Evolutionary conservation across 2,113 vertebrate genomes (phyloP).

Genomic region (Epinephelus moara): DNA sequence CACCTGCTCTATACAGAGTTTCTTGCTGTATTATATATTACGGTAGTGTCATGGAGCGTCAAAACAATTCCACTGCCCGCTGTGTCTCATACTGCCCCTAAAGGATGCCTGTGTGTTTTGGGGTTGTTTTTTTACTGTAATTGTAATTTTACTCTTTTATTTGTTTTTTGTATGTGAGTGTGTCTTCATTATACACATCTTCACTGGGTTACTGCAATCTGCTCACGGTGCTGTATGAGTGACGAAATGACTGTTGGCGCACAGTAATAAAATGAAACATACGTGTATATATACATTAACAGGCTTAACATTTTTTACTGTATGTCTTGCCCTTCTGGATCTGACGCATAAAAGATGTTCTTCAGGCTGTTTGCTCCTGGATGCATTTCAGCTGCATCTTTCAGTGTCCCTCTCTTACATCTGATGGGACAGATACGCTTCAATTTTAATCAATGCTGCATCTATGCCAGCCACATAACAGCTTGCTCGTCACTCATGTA

Average conservation of each 20-base stretch:
- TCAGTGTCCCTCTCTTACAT: not conserved
- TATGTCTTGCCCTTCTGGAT: not conserved
- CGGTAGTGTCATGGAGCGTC: too few relatives aligned
- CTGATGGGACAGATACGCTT: slow-evolving; percentile 1
- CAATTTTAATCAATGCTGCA: not conserved
- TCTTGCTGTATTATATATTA: too few relatives aligned
- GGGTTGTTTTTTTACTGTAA: not conserved
- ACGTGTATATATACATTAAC: not conserved
- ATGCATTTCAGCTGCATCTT: not conserved
- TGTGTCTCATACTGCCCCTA: too few relatives aligned
- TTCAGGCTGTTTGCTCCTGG: not conserved
- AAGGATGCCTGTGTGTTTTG: too few relatives aligned
- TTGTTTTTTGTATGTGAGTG: too few relatives aligned
- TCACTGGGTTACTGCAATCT: too few relatives aligned
- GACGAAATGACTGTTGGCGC: not conserved
- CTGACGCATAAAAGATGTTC: not conserved
- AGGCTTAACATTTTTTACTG: not conserved
- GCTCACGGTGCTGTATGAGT: too few relatives aligned
- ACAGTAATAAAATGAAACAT: not conserved
- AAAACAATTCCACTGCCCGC: too few relatives aligned
- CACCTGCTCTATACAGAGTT: too few relatives aligned
- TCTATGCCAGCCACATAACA: not conserved
- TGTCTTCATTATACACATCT: too few relatives aligned
- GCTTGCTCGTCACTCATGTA: slow-evolving; percentile 3
- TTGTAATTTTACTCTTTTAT: too few relatives aligned